Evolutionary conservation across 2,888 invertebrate genomes (phyloP).

Genomic region (Polia nebulosa): DNA sequence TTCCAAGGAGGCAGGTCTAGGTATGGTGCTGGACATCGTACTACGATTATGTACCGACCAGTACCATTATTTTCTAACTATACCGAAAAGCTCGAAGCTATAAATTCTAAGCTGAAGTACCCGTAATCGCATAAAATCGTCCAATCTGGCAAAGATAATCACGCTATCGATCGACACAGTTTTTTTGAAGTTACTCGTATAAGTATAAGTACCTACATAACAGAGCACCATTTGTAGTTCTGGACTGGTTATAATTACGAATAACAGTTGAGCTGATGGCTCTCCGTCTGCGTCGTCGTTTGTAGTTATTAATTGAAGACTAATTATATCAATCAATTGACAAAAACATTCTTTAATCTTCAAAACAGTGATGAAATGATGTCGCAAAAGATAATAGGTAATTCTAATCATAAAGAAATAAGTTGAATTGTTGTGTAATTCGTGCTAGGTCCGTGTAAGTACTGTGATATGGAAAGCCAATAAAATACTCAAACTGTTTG

Average conservation of each 20-base stretch:
- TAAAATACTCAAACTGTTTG: conserved; percentile 38
- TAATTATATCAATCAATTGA: background rate
- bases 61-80: too few relatives aligned
- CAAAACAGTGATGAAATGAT: conserved; percentile 20
- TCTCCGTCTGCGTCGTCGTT: background rate
- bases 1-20: too few relatives aligned
- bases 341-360: background rate
- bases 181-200: background rate
- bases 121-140: background rate
- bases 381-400: conserved; percentile 17
- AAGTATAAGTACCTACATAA: too few relatives aligned
- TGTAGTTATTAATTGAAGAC: background rate
- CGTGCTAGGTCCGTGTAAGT: conserved; percentile 9
- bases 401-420: conserved; percentile 39
- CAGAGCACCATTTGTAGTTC: background rate
- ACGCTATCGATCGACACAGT: conserved; percentile 12
- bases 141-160: background rate
- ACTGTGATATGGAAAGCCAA: conserved; percentile 33
- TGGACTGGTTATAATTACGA: background rate
- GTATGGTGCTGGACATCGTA: too few relatives aligned
- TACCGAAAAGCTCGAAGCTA: too few relatives aligned
- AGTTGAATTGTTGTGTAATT: conserved; percentile 36
- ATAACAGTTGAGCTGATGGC: background rate
- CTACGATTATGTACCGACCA: too few relatives aligned
- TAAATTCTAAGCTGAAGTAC: background rate